A percentile compares a stretch with the other conserved stretches of the same genome.
Evolutionary conservation across 2,888 invertebrate genomes (phyloP).

Genomic region (Cistogaster globosa): DNA sequence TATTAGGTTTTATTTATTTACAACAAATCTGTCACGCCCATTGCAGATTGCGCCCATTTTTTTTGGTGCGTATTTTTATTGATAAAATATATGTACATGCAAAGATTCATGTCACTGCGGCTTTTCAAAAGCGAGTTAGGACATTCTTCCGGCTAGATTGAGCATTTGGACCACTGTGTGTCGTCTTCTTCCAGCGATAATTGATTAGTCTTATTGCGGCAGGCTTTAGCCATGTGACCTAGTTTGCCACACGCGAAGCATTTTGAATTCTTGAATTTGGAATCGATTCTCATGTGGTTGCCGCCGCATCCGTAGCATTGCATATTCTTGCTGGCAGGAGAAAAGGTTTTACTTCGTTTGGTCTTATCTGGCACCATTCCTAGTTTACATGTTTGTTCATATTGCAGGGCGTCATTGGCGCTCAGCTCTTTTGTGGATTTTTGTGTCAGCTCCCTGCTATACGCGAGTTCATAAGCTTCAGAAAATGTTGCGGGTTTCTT

Average conservation of each 20-base stretch:
- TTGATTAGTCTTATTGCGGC: conserved; percentile 6
- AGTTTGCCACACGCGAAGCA: conserved; percentile 28
- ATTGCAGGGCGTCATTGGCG: not conserved
- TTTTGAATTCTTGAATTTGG: conserved; percentile 25
- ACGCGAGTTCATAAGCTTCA: conserved; percentile 17
- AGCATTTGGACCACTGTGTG: no score
- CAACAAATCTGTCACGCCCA: no score
- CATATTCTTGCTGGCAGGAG: no score
- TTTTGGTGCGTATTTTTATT: no score
- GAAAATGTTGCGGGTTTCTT: conserved; percentile 48
- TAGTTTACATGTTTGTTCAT: conserved; percentile 33
- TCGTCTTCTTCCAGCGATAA: not conserved
- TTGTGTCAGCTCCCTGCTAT: conserved; percentile 32
- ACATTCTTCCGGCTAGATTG: no score
- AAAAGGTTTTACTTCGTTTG: not conserved
- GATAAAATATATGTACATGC: no score
- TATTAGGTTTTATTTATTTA: no score
- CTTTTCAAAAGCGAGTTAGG: no score
- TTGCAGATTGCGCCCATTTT: no score
- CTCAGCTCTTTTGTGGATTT: conserved; percentile 12
- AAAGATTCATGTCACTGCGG: no score
- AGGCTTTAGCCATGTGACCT: conserved; percentile 37
- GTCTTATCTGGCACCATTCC: not conserved
- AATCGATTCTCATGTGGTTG: conserved; percentile 32
- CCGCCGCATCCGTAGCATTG: conserved; percentile 36